phyloP scores from a whole-genome alignment of 2,797 vertebrate species.

The Chloroceryle inda region DNA sequence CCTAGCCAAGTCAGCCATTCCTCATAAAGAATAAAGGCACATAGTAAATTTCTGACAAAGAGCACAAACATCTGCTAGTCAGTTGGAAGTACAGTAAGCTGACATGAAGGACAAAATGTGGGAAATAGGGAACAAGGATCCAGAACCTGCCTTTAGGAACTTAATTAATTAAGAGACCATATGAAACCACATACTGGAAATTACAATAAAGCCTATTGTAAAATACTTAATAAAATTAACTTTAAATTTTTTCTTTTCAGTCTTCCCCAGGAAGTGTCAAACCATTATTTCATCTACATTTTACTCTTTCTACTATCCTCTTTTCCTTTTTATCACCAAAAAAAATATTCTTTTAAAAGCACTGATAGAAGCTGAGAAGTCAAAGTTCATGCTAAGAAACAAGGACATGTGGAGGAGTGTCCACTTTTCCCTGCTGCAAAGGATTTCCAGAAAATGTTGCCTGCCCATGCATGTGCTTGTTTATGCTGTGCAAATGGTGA shows the following conservation, averaged over 20 bases:
- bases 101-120: not conserved
- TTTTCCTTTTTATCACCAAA: not conserved
- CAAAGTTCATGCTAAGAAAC: not conserved
- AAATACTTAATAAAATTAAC: not conserved
- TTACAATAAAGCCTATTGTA: not conserved
- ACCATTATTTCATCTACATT: not conserved
- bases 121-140: not conserved
- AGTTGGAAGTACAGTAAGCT: not conserved
- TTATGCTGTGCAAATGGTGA: not conserved
- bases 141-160: not conserved
- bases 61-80: not conserved
- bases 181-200: not conserved
- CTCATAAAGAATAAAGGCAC: not conserved
- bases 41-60: not conserved
- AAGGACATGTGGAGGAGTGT: constrained; percentile 17
- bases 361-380: not conserved
- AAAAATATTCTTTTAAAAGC: not conserved
- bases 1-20: not conserved
- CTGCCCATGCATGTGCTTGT: not conserved
- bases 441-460: constrained; percentile 7
- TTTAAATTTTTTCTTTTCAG: not conserved
- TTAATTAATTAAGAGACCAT: not conserved
- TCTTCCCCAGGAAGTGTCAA: not conserved
- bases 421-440: not conserved
- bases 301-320: not conserved